These are phyloP conservation scores for Monodelphis domestica DNA, from an alignment of 2,797 vertebrate genomes.

Conservation along the genomic window DNA sequence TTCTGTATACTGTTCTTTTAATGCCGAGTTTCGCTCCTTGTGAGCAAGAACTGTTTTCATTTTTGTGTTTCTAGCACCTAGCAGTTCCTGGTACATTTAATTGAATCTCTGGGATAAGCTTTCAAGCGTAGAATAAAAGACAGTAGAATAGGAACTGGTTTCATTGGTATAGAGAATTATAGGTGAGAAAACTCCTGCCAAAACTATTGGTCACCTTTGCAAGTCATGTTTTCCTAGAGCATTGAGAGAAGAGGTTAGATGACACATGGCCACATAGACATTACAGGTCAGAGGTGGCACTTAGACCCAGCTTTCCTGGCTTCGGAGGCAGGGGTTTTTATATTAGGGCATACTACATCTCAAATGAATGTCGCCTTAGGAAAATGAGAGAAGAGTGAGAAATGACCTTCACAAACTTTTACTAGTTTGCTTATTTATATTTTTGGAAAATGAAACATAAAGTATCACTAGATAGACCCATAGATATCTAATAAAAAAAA, in stretches of 20 bases:
- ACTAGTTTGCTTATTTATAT: conserved; percentile 3
- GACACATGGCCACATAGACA: too few species aligned
- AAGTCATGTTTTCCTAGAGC: not conserved
- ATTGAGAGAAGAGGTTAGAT: not conserved
- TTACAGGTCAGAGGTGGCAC: not conserved
- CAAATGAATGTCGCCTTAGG: not conserved
- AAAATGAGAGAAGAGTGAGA: not conserved
- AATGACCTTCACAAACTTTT: not conserved
- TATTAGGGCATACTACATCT: too few species aligned
- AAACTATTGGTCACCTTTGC: not conserved
- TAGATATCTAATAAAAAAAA: not conserved
- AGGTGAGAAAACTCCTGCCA: not conserved
- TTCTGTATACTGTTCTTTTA: not conserved
- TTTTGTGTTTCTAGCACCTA: not conserved
- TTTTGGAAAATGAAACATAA: not conserved
- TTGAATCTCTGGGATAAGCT: not conserved
- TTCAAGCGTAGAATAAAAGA: not conserved
- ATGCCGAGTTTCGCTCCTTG: not conserved
- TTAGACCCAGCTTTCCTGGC: not conserved
- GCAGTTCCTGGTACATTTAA: not conserved
- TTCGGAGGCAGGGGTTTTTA: not conserved
- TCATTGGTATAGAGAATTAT: not conserved
- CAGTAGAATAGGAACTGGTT: not conserved
- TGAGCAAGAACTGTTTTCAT: not conserved
- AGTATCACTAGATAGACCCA: not conserved